These are phyloP conservation scores for Vollenhovia emeryi DNA, from an alignment of 1,140 invertebrate genomes.

Conservation along the genomic window DNA sequence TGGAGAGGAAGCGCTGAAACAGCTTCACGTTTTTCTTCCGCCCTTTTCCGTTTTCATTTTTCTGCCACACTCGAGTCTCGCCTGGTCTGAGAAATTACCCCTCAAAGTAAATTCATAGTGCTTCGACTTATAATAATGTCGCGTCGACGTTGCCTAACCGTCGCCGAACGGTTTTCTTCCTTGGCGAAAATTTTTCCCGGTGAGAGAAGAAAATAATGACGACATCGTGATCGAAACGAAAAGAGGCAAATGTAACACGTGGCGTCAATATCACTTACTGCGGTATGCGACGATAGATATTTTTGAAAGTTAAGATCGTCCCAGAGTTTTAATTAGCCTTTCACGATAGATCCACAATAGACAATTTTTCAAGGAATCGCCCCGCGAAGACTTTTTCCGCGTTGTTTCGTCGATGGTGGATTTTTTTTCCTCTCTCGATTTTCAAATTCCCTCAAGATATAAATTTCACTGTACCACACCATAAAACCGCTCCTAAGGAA, in stretches of 20 bases:
- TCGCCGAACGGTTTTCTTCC: background rate
- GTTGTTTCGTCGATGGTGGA: background rate
- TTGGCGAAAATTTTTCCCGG: background rate
- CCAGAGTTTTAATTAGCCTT: constrained; percentile 8
- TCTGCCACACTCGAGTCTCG: constrained; percentile 7
- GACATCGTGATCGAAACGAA: background rate
- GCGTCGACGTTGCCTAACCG: background rate
- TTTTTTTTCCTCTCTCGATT: background rate
- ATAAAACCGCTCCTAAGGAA: background rate
- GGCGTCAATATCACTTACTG: background rate
- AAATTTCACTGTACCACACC: constrained; percentile 6
- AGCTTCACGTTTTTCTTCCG: constrained; percentile 36
- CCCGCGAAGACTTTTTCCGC: background rate
- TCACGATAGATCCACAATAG: background rate
- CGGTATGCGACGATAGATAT: background rate
- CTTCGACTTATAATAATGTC: constrained; percentile 46
- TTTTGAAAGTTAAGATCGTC: background rate
- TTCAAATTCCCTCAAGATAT: constrained; percentile 5
- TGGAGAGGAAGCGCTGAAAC: background rate
- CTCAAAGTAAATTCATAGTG: constrained; percentile 45
- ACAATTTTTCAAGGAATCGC: background rate
- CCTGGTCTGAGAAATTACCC: constrained; percentile 32
- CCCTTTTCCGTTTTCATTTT: constrained; percentile 38
- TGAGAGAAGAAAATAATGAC: constrained; percentile 33
- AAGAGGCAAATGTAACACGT: background rate